phyloP scores from a whole-genome alignment of 2,113 vertebrate species.

The Otus sunia region DNA sequence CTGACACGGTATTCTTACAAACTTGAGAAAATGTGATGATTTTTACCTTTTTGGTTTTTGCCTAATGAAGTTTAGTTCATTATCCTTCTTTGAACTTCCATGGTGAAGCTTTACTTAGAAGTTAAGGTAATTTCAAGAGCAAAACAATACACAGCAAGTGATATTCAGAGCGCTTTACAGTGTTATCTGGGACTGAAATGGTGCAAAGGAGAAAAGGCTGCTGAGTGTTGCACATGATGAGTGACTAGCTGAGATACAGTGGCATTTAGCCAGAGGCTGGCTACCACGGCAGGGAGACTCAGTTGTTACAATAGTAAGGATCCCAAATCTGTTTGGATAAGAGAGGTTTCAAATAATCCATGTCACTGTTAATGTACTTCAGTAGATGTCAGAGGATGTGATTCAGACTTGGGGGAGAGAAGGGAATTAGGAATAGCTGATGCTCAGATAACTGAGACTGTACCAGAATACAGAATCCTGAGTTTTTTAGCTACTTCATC shows the following conservation, averaged over 20 bases:
- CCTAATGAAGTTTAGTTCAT: not conserved
- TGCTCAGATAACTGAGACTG: slow-evolving; percentile 30
- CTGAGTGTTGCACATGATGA: not conserved
- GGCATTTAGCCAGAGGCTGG: slow-evolving; percentile 15
- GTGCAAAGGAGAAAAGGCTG: not conserved
- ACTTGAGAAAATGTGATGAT: not conserved
- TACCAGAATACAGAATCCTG: slow-evolving; percentile 12
- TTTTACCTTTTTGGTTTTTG: not conserved
- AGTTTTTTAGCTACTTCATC: slow-evolving; percentile 45
- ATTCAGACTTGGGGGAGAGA: slow-evolving; percentile 35
- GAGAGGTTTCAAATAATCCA: slow-evolving; percentile 11
- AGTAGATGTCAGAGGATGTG: slow-evolving; percentile 50
- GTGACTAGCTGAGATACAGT: slow-evolving; percentile 17
- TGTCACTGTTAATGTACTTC: slow-evolving; percentile 49
- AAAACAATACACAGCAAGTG: not conserved
- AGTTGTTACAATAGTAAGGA: not conserved
- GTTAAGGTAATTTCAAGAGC: not conserved
- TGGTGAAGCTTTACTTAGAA: not conserved
- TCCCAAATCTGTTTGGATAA: slow-evolving; percentile 35
- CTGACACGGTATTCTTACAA: not conserved
- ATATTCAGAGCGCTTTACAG: not conserved
- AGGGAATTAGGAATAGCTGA: slow-evolving; percentile 41
- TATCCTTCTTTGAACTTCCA: not conserved
- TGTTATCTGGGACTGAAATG: not conserved
- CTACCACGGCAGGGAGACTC: not conserved